phyloP scores from a whole-genome alignment of 2,797 vertebrate genomes.

The Dermochelys coriacea region DNA sequence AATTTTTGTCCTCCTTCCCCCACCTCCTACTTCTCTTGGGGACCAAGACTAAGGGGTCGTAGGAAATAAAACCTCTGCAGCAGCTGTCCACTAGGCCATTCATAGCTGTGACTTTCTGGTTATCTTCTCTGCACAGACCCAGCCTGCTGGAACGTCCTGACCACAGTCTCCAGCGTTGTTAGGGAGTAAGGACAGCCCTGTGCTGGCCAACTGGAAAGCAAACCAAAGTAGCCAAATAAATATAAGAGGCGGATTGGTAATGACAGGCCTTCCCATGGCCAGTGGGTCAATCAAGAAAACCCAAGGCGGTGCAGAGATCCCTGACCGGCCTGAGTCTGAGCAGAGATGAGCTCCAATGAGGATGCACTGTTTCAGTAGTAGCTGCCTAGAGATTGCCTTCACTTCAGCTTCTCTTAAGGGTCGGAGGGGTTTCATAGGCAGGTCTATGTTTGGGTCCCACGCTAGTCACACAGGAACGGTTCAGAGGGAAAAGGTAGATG shows the following conservation, averaged over 20 bases:
- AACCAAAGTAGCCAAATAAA: neutral
- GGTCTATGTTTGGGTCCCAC: neutral
- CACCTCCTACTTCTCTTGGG: neutral
- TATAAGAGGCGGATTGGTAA: neutral
- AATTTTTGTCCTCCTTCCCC: neutral
- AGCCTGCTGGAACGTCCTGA: fast-evolving
- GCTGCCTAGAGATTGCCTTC: neutral
- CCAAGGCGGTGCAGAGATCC: too few relatives aligned
- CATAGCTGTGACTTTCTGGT: neutral
- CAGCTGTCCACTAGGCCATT: neutral
- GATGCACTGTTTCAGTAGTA: neutral
- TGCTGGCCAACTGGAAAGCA: neutral
- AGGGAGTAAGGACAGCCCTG: neutral
- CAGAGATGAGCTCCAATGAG: too few relatives aligned
- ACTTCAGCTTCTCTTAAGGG: neutral
- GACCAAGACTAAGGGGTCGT: neutral
- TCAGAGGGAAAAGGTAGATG: neutral
- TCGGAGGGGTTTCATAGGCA: neutral
- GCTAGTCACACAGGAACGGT: neutral
- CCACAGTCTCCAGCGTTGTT: neutral
- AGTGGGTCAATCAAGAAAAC: neutral
- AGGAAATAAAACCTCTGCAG: neutral
- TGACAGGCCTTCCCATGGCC: neutral
- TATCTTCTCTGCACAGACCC: fast-evolving
- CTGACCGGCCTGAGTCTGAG: neutral